Evolutionary conservation across 92 coral and sea anemone species (phyloP).

Genomic region (Phenganax stokvisi): DNA sequence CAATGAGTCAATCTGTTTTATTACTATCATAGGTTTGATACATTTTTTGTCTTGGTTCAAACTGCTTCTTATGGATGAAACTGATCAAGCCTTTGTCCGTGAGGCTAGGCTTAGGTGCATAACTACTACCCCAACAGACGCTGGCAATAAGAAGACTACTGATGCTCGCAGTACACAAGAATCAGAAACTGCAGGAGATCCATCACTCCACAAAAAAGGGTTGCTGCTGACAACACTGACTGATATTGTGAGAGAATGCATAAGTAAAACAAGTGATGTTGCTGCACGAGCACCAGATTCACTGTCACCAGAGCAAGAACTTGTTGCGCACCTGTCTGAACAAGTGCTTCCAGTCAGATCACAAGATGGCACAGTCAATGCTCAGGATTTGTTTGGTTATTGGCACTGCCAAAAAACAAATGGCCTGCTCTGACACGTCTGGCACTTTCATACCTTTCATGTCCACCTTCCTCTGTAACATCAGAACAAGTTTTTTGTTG

Average conservation of each 20-base stretch:
- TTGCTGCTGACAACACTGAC: constrained; percentile 7
- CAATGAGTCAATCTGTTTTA: too few relatives aligned
- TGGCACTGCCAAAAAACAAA: too few relatives aligned
- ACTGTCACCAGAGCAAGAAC: not conserved
- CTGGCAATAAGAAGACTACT: too few relatives aligned
- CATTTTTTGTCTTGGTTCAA: not conserved
- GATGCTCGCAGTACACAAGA: too few relatives aligned
- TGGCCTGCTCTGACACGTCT: constrained; percentile 12
- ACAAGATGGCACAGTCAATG: not conserved
- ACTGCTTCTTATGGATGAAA: not conserved
- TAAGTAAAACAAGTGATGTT: not conserved
- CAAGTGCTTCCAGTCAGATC: too few relatives aligned
- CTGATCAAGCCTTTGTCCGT: not conserved
- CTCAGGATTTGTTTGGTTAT: too few relatives aligned
- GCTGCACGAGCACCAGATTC: not conserved
- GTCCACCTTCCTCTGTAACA: constrained; percentile 20
- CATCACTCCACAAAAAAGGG: not conserved
- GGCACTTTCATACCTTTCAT: constrained; percentile 4
- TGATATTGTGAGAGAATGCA: not conserved
- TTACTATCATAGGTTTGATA: too few relatives aligned
- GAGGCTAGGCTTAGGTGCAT: not conserved
- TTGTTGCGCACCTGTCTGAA: not conserved
- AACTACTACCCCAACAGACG: too few relatives aligned
- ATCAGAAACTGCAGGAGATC: not conserved
- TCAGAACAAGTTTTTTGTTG: constrained; percentile 18